Base-by-base conservation (phyloP, 2,888 invertebrate species). In the Plebejus melissa region DNA sequence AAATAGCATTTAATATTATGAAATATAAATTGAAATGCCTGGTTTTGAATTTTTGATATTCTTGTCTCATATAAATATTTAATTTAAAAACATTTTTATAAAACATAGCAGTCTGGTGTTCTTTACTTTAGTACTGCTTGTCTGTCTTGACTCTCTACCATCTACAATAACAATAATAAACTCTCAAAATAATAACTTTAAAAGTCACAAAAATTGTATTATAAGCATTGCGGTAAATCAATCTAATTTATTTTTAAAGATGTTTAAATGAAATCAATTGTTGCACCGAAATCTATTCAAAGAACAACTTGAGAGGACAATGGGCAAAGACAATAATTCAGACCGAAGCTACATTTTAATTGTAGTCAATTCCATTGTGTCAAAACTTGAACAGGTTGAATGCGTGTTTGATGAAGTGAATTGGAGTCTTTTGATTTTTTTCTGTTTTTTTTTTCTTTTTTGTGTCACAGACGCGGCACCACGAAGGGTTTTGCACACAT, bases 371-470 rank as follows among this genome's bases (percentile, higher is more conserved):
- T 77, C 80, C 80, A 81, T 88, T 88, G 86, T 87, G 78, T 78
- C 70, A 9, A 69, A 85, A 84, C 78, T 77, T 83, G 82, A 85
- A 85, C 90, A 90, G 90, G 91, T 91, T 88, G 84, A 82, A 82
- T 83, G 84, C 84, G 84, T 88, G 85, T 93, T 93, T 93, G 93
- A 93, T 93, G 93, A 93, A 93, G 91, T 93, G 91, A 90, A 91
- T 91, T 90, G 87, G 84, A 81, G 85, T 84, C 85, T 83, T 86
- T 90, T 89, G 88, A 54, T 86, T 89, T 88, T 88, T 83, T 83
- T 85, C 78, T 41, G 41, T 46, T 86, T 46, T 86, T 88, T 86
- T 83, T 83, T 84, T 76, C 77, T 77, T 77, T 74, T 76, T 50
- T 58, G 50, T 22, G 58, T 16, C 71, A 77, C 69, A 38, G 22